Evolutionary conservation across 2,888 invertebrate genomes (phyloP), one percentile per base, ranked within the genome.

Genomic region (Phorcus lineatus): DNA sequence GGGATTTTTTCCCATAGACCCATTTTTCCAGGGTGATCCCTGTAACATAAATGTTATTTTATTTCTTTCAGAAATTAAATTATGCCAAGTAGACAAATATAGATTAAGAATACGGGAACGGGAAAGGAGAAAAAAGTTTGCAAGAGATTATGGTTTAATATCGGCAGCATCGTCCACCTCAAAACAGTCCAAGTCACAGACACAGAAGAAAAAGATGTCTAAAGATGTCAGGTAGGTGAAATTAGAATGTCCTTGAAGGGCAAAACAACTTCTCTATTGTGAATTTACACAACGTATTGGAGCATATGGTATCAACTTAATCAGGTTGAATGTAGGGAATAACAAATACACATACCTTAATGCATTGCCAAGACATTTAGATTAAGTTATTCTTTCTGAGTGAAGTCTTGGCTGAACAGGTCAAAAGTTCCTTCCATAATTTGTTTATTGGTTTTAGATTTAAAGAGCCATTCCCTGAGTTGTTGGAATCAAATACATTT

Each of bases 61-160:
- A 77, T 81, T 79, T 53, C 77, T 90, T 90, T 54, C 93, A 95
- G 96, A 96, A 82, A 94, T 98, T 52, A 98, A 98, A 94, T 94
- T 98, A 87, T 96, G 97, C 31, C 97, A 98, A 94, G 97, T 98
- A 81, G 98, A 98, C 91, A 97, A 97, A 94, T 98, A 98, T 79
- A 83, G 92, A 80, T 84, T 90, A 77, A 81, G 91, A 76, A 88
- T 92, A 82, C 91, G 89, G 77, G 98, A 98, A 92, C 94, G 98
- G 84, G 96, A 96, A 66, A 95, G 97, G 86, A 95, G 98, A 92
- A 98, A 98, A 95, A 95, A 97, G 79, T 95, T 98, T 78, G 97
- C 97, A 19, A 94, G 97, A 77, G 98, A 98, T 92, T 98, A 96
- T 94, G 97, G 97, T 89, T 94, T 99, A 22, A 97, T 98, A 0